Evolutionary conservation across 2,797 vertebrate genomes (phyloP).

Genomic region (Microtus obscurus): DNA sequence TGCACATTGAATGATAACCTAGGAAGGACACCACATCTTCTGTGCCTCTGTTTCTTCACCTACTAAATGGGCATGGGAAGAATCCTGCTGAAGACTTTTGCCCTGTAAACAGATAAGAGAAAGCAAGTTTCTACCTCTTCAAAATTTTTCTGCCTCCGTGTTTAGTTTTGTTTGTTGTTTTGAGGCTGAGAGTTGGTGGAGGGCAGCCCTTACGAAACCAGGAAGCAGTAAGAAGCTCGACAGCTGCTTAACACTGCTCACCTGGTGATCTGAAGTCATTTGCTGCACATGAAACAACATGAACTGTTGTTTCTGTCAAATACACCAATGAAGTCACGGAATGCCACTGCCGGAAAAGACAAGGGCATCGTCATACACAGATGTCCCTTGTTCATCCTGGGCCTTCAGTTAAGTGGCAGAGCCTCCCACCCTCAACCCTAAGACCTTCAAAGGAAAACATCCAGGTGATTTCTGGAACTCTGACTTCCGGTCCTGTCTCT

Average conservation of each 20-base stretch:
- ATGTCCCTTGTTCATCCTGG: background rate
- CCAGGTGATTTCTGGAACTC: background rate
- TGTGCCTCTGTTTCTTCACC: background rate
- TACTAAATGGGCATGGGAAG: background rate
- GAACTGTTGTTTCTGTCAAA: background rate
- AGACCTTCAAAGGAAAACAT: background rate
- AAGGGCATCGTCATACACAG: background rate
- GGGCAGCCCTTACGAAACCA: background rate
- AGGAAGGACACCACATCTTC: background rate
- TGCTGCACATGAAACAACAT: background rate
- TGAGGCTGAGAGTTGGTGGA: background rate
- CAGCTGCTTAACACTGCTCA: background rate
- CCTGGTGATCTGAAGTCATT: background rate
- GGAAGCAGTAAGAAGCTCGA: background rate
- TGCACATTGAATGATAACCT: background rate
- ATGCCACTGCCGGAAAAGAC: background rate
- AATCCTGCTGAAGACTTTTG: background rate
- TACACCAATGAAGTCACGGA: background rate
- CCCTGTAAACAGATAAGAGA: background rate
- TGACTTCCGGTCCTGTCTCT: background rate
- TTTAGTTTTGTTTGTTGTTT: background rate
- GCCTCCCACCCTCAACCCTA: background rate
- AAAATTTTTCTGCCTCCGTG: background rate
- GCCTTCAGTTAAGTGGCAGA: background rate
- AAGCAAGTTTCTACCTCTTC: background rate